phyloP scores from a whole-genome alignment of 2,113 vertebrate genomes.

The Hippocampus comes region DNA sequence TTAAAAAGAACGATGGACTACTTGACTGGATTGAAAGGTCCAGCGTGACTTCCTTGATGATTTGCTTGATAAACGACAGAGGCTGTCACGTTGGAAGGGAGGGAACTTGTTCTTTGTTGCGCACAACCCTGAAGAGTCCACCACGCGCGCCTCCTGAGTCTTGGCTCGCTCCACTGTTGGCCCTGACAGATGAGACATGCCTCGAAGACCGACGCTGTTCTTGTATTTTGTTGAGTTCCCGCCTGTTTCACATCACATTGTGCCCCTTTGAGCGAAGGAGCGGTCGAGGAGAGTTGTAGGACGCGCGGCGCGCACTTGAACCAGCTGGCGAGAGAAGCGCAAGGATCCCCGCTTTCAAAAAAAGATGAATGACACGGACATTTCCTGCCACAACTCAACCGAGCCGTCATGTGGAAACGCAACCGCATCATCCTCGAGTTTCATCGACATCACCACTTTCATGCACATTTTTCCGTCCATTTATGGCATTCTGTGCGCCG shows the following conservation, averaged over 20 bases:
- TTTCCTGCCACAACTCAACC: slow-evolving; percentile 50
- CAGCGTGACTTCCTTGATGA: not conserved
- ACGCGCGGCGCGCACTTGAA: slow-evolving; percentile 18
- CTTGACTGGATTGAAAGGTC: not conserved
- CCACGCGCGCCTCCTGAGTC: not conserved
- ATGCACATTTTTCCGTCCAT: slow-evolving; percentile 78
- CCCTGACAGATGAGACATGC: slow-evolving; percentile 9
- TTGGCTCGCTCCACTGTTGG: slow-evolving; percentile 14
- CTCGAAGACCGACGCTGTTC: not conserved
- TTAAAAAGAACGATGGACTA: not conserved
- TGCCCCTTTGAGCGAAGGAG: not conserved
- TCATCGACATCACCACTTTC: slow-evolving; percentile 67
- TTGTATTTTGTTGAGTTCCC: slow-evolving; percentile 1
- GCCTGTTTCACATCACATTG: not conserved
- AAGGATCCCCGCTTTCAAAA: not conserved
- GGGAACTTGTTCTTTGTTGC: slow-evolving; percentile 32
- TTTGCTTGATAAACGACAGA: slow-evolving; percentile 12
- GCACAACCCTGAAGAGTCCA: slow-evolving; percentile 2
- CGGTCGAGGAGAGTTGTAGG: not conserved
- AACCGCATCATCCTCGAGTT: slow-evolving; percentile 22
- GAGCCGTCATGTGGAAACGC: slow-evolving; percentile 48
- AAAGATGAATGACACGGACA: slow-evolving; percentile 67
- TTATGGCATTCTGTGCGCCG: slow-evolving; percentile 73
- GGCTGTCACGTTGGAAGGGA: slow-evolving; percentile 38
- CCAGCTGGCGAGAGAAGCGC: not conserved